Evolutionary conservation across 2,113 vertebrate species (phyloP), one percentile per base, ranked within the genome.

Genomic region (Motacilla tschutschensis): DNA sequence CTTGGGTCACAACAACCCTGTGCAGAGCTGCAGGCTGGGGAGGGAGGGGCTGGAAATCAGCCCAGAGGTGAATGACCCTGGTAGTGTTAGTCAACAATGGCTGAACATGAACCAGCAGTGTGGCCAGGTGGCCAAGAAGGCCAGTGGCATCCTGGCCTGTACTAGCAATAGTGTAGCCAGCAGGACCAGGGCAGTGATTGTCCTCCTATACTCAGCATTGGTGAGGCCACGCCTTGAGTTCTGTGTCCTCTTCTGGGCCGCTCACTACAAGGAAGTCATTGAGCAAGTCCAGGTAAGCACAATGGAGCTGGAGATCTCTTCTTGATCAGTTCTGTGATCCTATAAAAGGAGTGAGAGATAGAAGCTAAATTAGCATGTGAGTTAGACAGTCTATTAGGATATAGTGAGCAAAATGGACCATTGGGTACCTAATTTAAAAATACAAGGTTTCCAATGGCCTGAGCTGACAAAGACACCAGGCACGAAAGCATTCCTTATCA

Each of bases 11-110:
- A 53, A 26, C 14, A 46, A 16, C 16, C 22, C n/a, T 2, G 1
- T 28, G 20, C 53, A 60, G 28, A 44, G 6, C 54, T 33, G n/a
- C n/a, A 67, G 29, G 10, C 13, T 53, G 16, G 28, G 36, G 10
- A 48, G 18, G 51, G 51, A 53, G 5, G 17, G 5, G 15, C 54
- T 60, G 29, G 33, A 84, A 53, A 46, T 28, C 10, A 40, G 14
- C 33, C 17, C 72, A 60, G 40, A 24, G 19, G 24, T 17, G 17
- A 54, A 69, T 28, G 13, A 40, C 24, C 24, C 19, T 64, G 22
- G 8, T 3, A 4, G 7, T 46, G 19, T 4, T 26, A 6, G 5
- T 66, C 5, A 8, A 5, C 18, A 44, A 3, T 0, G 0, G 4
- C 28, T 67, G 46, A 76, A 46, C 8, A 17, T 17, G 28, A 53